Conservation (phyloP, 2,113 vertebrate species). For the Marmota monax region DNA sequence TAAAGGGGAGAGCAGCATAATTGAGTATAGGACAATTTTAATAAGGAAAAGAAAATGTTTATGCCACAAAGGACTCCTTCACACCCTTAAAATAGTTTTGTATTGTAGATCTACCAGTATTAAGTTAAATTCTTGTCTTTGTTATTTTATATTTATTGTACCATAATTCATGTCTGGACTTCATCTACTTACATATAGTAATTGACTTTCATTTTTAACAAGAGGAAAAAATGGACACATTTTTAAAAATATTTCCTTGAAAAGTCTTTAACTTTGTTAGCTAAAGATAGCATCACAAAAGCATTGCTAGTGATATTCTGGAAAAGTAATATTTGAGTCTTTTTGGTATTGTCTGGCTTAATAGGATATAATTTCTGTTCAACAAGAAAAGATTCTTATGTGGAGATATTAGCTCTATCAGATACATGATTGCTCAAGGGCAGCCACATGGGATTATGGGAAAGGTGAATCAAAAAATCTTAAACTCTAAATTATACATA, state of each 20-base stretch:
- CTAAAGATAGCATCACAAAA: neutral
- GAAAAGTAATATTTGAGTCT: neutral
- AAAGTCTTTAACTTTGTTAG: neutral
- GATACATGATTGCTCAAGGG: neutral
- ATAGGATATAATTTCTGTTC: neutral
- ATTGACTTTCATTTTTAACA: slow-evolving; percentile 37
- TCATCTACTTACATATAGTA: slow-evolving; percentile 8
- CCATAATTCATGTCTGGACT: neutral
- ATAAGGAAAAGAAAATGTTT: slow-evolving; percentile 15
- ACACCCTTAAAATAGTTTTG: neutral
- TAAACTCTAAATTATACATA: neutral
- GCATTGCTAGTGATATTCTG: neutral
- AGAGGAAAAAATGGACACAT: neutral
- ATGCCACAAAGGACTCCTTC: neutral
- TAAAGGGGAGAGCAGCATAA: neutral
- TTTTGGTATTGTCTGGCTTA: neutral
- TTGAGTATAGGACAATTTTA: neutral
- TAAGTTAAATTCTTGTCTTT: slow-evolving; percentile 6
- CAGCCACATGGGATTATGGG: neutral
- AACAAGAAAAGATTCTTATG: neutral
- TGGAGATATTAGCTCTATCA: neutral
- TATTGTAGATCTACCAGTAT: neutral
- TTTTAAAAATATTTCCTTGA: slow-evolving; percentile 33
- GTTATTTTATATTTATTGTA: slow-evolving; percentile 26
- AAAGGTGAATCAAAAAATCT: neutral